These are phyloP conservation scores for Lithosia quadra DNA, from an alignment of 2,888 invertebrate genomes.

Conservation along the genomic window DNA sequence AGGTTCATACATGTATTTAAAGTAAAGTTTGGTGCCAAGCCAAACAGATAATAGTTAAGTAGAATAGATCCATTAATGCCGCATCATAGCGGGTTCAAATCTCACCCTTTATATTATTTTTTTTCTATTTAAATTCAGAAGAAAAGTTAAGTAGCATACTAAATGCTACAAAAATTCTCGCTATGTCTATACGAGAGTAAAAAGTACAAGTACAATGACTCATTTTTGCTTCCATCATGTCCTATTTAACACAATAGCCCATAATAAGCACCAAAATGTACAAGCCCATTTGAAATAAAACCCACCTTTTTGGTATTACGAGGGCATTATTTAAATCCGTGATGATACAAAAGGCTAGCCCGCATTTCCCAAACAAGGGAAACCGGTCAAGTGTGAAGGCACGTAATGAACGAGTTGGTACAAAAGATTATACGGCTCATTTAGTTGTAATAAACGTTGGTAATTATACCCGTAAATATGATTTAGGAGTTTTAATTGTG, in stretches of 20 bases:
- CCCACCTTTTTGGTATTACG: conserved; percentile 42
- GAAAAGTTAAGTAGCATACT: neutral
- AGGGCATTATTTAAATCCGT: conserved; percentile 51
- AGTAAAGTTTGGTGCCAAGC: too few species aligned
- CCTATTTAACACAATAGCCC: conserved; percentile 16
- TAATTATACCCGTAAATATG: conserved; percentile 37
- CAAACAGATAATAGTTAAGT: too few species aligned
- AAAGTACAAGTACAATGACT: conserved; percentile 10
- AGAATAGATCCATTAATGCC: too few species aligned
- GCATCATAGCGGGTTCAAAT: too few species aligned
- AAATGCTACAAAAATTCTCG: neutral
- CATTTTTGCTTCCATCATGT: neutral
- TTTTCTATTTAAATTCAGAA: too few species aligned
- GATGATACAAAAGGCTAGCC: conserved; percentile 45
- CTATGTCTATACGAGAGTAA: neutral
- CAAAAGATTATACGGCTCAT: conserved; percentile 56
- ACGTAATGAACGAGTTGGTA: conserved; percentile 49
- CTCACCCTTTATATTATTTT: too few species aligned
- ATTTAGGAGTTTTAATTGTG: neutral
- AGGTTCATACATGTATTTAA: too few species aligned
- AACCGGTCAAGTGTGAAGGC: conserved; percentile 51
- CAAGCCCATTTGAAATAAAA: conserved; percentile 47
- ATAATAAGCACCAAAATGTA: conserved; percentile 13
- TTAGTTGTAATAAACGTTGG: conserved; percentile 36
- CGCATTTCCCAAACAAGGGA: conserved; percentile 47